Base-by-base conservation (phyloP, 2,113 vertebrate genomes). In the Pelvicachromis taeniatus region DNA sequence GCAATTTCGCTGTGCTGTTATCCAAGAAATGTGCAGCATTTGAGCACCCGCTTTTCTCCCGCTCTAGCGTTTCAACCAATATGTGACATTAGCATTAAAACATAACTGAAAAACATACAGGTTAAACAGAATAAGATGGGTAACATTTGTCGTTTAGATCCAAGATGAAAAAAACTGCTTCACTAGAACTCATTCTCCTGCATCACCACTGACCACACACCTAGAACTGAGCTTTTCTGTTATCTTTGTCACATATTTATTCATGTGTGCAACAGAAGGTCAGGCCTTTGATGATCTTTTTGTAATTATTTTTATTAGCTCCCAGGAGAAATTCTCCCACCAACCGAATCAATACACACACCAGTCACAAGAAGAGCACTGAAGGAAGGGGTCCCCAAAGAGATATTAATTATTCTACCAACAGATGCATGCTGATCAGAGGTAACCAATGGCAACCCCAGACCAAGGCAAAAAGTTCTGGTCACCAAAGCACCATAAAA, bases 281-380 rank as follows among this genome's bases (percentile, higher is more conserved):
- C 90, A 93, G 83, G 80, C 89, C 95, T 96, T 95, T 96, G 93
- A 96, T 96, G 93, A 95, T 96, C 93, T 95, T 95, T 95, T 93
- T 92, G 93, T 95, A 96, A 96, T 96, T 95, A 96, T 96, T 96
- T 97, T 95, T 95, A 96, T 96, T 94, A 88, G 93, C 87, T 95
- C 96, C 95, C 95, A 11, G 21, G 95, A 95, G 96, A 95, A 94
- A 95, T 96, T 83, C 91, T 65, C 92, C 95, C 89, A 95, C 95
- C 92, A 82, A 88, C 93, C 94, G 82, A 96, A 97, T 97, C 95
- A 95, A 97, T 97, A 94, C 45, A 80, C 86, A 87, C 89, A 94
- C 88, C 75, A 88, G 87, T 89, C 87, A 89, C 92, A 87, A 91
- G 88, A 92, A 75, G 90, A 89, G 85, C 93, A 94, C 93, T 89